These are phyloP conservation scores for Adelphocoris suturalis DNA, from an alignment of 2,888 invertebrate genomes.

Conservation along the genomic window DNA sequence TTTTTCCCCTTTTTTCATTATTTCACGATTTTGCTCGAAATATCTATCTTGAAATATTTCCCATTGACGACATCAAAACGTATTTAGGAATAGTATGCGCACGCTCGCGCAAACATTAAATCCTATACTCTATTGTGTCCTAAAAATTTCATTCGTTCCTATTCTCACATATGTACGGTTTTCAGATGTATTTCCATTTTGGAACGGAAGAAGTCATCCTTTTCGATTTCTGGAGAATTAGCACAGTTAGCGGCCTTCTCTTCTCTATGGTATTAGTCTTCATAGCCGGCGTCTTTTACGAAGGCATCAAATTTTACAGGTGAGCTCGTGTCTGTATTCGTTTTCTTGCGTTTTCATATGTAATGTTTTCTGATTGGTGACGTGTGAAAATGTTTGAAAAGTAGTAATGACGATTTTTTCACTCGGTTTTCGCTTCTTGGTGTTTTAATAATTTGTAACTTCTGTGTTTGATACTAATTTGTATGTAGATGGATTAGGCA, in stretches of 20 bases:
- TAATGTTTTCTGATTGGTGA: not conserved
- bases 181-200: constrained; percentile 87
- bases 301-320: constrained; percentile 94
- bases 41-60: no score
- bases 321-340: constrained; percentile 76
- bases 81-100: no score
- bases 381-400: not conserved
- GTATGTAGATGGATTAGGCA: not conserved
- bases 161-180: not conserved
- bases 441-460: not conserved
- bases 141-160: no score
- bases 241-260: constrained; percentile 87
- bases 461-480: constrained; percentile 14
- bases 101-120: no score
- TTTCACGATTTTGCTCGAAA: no score
- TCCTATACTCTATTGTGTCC: no score
- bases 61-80: no score
- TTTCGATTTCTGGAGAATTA: constrained; percentile 90
- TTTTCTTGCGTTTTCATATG: not conserved
- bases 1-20: no score
- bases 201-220: constrained; percentile 87
- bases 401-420: not conserved
- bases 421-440: not conserved
- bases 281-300: constrained; percentile 94
- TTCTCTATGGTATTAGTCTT: constrained; percentile 95